These are phyloP conservation scores for Amorpha juglandis DNA, from an alignment of 2,888 invertebrate species.

Conservation along the genomic window DNA sequence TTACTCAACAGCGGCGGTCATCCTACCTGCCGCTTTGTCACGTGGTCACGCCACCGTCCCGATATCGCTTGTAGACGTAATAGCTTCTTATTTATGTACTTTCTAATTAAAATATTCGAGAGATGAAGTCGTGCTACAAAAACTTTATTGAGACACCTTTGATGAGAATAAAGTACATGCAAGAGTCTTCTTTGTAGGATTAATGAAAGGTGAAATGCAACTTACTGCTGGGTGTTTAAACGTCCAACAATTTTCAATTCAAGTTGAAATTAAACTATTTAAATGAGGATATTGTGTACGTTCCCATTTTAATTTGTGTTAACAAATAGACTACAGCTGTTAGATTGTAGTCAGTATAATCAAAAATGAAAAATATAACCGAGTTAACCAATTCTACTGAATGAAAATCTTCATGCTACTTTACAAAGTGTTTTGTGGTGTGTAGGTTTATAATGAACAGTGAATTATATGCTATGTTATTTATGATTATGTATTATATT, in stretches of 20 bases:
- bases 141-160: constrained; percentile 50
- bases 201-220: constrained; percentile 25
- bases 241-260: constrained; percentile 5
- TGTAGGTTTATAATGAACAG: no score
- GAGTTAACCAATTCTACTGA: no score
- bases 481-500: no score
- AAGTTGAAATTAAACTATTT: no score
- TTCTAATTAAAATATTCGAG: constrained; percentile 73
- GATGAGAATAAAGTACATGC: constrained; percentile 65
- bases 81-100: constrained; percentile 71
- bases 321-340: no score
- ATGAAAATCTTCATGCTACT: no score
- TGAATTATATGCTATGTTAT: no score
- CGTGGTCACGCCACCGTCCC: constrained; percentile 64
- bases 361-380: no score
- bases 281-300: no score
- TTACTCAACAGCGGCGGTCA: constrained; percentile 67
- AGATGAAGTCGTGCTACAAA: constrained; percentile 55
- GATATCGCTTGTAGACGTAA: constrained; percentile 62
- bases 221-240: constrained; percentile 15
- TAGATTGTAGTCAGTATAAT: no score
- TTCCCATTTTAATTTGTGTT: no score
- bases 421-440: no score
- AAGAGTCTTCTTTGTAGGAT: constrained; percentile 29
- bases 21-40: constrained; percentile 70